phyloP scores from a whole-genome alignment of 2,113 vertebrate species.

The Cryptoleucopteryx plumbea region DNA sequence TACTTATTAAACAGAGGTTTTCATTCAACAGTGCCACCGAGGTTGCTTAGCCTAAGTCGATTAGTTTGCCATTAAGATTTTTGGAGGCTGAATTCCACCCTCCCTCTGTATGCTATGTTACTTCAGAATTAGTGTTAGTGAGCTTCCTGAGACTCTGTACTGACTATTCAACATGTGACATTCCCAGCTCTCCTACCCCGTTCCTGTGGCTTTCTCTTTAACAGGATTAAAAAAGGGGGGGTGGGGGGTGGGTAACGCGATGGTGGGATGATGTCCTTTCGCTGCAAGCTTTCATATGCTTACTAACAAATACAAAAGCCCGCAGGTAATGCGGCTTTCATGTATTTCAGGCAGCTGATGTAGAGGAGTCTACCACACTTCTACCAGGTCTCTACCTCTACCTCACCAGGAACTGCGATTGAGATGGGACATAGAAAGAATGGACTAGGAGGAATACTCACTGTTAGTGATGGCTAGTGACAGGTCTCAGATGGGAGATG shows the following conservation, averaged over 20 bases:
- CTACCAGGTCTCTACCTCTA: too few relatives aligned
- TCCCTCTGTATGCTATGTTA: not conserved
- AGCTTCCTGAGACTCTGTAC: not conserved
- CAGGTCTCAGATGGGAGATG: not conserved
- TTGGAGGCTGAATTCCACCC: not conserved
- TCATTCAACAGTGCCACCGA: not conserved
- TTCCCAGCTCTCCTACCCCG: not conserved
- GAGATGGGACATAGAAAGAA: not conserved
- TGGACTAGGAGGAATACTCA: not conserved
- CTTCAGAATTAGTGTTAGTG: not conserved
- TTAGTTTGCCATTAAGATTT: not conserved
- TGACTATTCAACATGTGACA: not conserved
- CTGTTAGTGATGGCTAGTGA: not conserved
- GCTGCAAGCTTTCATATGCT: not conserved
- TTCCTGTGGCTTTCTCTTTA: not conserved
- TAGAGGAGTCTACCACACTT: not conserved
- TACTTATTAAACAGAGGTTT: not conserved
- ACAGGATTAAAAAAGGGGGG: rapidly evolving
- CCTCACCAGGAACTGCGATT: not conserved
- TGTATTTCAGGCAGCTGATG: not conserved
- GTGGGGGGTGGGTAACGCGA: rapidly evolving
- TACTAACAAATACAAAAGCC: not conserved
- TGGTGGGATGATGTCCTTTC: not conserved
- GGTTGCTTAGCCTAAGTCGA: not conserved
- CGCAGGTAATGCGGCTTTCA: rapidly evolving